Conservation (phyloP, 2,797 vertebrate genomes). For the Helarctos malayanus region DNA sequence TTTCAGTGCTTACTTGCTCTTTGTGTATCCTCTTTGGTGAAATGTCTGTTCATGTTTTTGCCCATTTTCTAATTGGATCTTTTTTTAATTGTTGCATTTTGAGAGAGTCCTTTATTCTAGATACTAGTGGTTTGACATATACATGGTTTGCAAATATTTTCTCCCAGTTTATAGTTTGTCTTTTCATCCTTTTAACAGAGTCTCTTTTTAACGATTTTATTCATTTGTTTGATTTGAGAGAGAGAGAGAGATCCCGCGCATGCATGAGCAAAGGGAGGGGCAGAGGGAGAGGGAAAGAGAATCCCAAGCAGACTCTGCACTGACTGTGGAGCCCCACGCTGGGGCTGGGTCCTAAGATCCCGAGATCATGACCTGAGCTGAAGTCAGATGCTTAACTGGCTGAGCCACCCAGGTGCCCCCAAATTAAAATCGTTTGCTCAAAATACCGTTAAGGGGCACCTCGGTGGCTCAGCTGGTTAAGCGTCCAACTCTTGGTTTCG, state of each 20-base stretch:
- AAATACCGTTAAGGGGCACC: not conserved
- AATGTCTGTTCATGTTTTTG: not conserved
- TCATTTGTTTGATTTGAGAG: not conserved
- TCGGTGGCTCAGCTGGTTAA: not conserved
- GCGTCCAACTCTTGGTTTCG: not conserved
- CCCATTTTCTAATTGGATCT: not conserved
- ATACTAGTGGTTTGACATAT: not conserved
- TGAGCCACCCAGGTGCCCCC: not conserved
- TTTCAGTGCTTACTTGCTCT: not conserved
- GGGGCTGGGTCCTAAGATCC: not conserved
- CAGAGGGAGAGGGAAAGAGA: not conserved
- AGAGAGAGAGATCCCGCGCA: not conserved
- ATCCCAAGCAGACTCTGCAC: not conserved
- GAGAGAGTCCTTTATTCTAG: not conserved
- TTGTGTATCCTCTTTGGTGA: not conserved
- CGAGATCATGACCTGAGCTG: not conserved
- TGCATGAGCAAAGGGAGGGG: not conserved
- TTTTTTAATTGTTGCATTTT: not conserved
- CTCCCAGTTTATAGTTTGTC: not conserved
- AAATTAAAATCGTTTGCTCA: not conserved
- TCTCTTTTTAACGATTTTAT: not conserved
- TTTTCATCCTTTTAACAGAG: not conserved
- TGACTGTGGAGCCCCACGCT: not conserved
- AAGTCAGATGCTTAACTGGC: not conserved
- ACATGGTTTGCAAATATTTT: conserved; percentile 22